phyloP scores from a whole-genome alignment of 1,140 invertebrate species.

The Dreissena polymorpha region DNA sequence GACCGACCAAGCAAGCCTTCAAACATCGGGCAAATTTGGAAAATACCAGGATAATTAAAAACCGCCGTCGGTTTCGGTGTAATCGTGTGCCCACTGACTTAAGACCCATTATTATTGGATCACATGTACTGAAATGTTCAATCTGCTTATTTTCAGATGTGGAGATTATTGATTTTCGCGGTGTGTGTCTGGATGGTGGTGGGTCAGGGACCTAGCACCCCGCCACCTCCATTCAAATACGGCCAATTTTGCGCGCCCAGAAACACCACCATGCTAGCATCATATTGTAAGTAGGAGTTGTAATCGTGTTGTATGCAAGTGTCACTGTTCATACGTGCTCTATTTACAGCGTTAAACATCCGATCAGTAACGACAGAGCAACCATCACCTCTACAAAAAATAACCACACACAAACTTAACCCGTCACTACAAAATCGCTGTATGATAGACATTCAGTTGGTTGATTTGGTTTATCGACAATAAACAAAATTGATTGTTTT shows the following conservation, averaged over 20 bases:
- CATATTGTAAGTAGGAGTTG: constrained; percentile 6
- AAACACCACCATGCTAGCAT: neutral
- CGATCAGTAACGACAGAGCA: neutral
- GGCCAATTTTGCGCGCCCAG: neutral
- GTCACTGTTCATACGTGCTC: neutral
- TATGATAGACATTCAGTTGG: neutral
- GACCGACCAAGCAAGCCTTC: too few relatives aligned
- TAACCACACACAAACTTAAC: neutral
- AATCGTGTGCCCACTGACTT: too few relatives aligned
- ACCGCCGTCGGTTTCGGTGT: too few relatives aligned
- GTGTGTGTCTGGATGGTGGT: neutral
- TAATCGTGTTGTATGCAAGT: neutral
- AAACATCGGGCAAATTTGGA: too few relatives aligned
- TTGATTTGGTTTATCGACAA: neutral
- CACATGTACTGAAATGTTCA: too few relatives aligned
- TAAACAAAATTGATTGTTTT: neutral
- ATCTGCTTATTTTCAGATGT: constrained; percentile 1
- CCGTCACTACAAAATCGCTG: neutral
- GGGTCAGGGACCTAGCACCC: neutral
- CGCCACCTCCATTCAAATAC: neutral
- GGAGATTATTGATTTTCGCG: neutral
- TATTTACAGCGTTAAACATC: neutral
- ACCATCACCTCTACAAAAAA: neutral
- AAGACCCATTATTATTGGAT: too few relatives aligned
- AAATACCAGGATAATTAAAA: too few relatives aligned